phyloP scores from a whole-genome alignment of 2,888 invertebrate genomes.

The Sericinus montela region DNA sequence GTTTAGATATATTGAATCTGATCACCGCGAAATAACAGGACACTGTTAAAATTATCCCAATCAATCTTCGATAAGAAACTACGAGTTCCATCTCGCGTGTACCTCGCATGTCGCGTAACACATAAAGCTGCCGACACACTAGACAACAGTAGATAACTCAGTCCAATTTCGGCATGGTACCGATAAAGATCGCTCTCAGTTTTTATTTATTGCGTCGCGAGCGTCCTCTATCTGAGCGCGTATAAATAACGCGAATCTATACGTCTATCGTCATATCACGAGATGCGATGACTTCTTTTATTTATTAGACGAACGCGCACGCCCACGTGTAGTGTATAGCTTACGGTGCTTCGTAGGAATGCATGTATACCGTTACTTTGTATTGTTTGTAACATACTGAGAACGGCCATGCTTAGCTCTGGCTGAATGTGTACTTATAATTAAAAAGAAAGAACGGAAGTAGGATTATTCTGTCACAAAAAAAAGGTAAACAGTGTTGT shows the following conservation, averaged over 20 bases:
- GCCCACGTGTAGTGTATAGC: slow-evolving; percentile 14
- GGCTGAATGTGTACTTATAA: no score
- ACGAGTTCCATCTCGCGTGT: slow-evolving; percentile 5
- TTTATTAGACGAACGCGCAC: slow-evolving; percentile 14
- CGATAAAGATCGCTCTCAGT: slow-evolving; percentile 32
- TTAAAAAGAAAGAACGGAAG: no score
- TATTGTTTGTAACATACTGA: not conserved
- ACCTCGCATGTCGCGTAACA: not conserved
- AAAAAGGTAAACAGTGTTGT: no score
- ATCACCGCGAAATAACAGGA: slow-evolving; percentile 4
- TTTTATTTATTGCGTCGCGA: slow-evolving; percentile 34
- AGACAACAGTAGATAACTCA: slow-evolving; percentile 13
- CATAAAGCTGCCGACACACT: slow-evolving; percentile 17
- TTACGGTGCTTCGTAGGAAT: not conserved
- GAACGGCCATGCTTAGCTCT: no score
- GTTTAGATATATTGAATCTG: not conserved
- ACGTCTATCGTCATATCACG: slow-evolving; percentile 27
- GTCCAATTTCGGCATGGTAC: slow-evolving; percentile 30
- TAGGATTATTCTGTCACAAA: no score
- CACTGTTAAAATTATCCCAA: slow-evolving; percentile 3
- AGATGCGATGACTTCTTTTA: slow-evolving; percentile 21
- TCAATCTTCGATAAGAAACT: not conserved
- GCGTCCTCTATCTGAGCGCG: slow-evolving; percentile 26
- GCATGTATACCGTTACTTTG: not conserved
- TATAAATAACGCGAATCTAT: slow-evolving; percentile 35